Base-by-base conservation (phyloP, 1,140 invertebrate species). In the Rhyzopertha dominica region DNA sequence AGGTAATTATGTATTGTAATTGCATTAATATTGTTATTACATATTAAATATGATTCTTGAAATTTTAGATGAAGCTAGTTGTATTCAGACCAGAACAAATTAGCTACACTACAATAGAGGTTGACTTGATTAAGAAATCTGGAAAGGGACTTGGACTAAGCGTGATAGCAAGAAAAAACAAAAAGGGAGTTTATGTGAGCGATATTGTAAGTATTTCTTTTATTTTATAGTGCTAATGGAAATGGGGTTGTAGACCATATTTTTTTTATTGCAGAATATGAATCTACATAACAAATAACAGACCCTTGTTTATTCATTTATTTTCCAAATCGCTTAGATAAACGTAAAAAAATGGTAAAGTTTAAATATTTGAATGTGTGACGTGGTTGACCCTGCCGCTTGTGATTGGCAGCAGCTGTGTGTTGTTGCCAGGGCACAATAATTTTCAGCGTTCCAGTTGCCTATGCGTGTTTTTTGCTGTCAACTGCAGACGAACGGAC, bases 91-190 rank as follows among this genome's bases (percentile, higher is more conserved):
- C 92, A 35, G 91, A 94, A 58, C 82, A 81, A 31, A 71, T 87
- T 5, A 79, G 85, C 49, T 85, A 87, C 58, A 85, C 90, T 29
- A 81, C 86, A 18, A 80, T 96, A 35, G 88, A 91, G 41, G 82
- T 97, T 0, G 94, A 98, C 47, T 68, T 99, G 17, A 73, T 82
- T 18, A 96, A 95, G 65, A 97, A 97, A 66, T 77, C 87, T 0
- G 92, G 91, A 7, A 88, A 92, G 72, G 91, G 93, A 35, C 76
- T 98, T 3, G 96, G 95, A 0, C 75, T 98, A 23, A 90, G 87
- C 53, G 82, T 96, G 47, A 82, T 91, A 12, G 89, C 87, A n/a
- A 82, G 86, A 32, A 85, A 88, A 54, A 82, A 82, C 59, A 89
- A 88, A 31, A 79, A 82, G 18, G 93, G 94, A 23, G 90, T 95